A percentile compares a stretch with the other conserved stretches of the same genome.
phyloP scores from a whole-genome alignment of 2,797 vertebrate genomes.

The Crenichthys baileyi region DNA sequence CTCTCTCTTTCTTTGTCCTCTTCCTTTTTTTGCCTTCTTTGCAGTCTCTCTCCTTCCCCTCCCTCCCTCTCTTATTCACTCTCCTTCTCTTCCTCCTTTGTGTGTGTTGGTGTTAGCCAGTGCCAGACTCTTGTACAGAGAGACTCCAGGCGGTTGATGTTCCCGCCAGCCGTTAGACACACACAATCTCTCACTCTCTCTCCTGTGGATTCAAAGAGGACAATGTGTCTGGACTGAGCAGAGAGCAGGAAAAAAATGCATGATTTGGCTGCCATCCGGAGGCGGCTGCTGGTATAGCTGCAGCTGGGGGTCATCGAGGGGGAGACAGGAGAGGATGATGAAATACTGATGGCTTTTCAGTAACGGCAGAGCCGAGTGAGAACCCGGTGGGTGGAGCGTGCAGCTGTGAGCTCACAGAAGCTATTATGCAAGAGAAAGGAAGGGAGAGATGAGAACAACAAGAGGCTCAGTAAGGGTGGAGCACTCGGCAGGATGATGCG shows the following conservation, averaged over 20 bases:
- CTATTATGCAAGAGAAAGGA: conserved; percentile 80
- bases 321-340: conserved; percentile 80
- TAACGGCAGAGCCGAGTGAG: conserved; percentile 70
- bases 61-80: conserved; percentile 34
- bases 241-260: conserved; percentile 33
- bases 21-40: conserved; percentile 47
- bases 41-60: conserved; percentile 60
- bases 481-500: conserved; percentile 56
- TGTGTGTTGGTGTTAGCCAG: conserved; percentile 78
- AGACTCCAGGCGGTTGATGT: conserved; percentile 68
- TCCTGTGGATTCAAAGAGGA: conserved; percentile 68
- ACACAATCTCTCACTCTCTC: conserved; percentile 24
- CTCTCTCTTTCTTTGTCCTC: conserved; percentile 67
- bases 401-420: conserved; percentile 79
- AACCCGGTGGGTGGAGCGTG: conserved; percentile 60
- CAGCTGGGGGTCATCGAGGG: conserved; percentile 60
- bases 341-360: conserved; percentile 86
- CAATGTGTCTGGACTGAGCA: conserved; percentile 70
- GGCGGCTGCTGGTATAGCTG: conserved; percentile 60
- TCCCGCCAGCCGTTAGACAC: conserved; percentile 71
- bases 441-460: conserved; percentile 60
- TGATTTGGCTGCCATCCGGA: conserved; percentile 78
- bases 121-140: conserved; percentile 80
- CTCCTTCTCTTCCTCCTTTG: conserved; percentile 57
- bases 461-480: conserved; percentile 71